These are phyloP conservation scores for Apis cerana DNA, from an alignment of 1,140 invertebrate species.

Conservation along the genomic window DNA sequence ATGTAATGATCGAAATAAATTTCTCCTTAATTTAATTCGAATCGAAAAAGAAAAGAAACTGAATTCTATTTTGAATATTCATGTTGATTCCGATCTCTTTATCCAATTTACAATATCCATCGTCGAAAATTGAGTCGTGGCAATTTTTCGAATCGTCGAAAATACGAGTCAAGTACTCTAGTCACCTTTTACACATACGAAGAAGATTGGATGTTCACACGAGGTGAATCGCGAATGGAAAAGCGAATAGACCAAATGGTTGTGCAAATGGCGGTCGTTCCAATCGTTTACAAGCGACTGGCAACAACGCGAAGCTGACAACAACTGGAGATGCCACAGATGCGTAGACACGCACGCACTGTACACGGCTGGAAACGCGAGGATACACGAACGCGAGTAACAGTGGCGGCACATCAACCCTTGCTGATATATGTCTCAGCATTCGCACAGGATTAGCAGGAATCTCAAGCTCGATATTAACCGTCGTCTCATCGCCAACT, in stretches of 20 bases:
- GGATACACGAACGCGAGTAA: constrained; percentile 29
- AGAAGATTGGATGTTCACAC: too few species aligned
- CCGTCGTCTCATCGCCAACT: constrained; percentile 43
- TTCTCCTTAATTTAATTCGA: too few species aligned
- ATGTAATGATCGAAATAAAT: too few species aligned
- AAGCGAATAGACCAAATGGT: neutral
- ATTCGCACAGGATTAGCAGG: constrained; percentile 62
- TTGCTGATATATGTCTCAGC: constrained; percentile 61
- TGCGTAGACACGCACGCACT: neutral
- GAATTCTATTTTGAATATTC: too few species aligned
- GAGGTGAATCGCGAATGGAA: neutral
- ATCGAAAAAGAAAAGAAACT: too few species aligned
- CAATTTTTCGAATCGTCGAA: too few species aligned
- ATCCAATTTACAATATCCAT: too few species aligned
- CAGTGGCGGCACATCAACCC: constrained; percentile 46
- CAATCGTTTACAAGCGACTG: constrained; percentile 24
- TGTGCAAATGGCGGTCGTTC: neutral
- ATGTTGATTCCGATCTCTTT: too few species aligned
- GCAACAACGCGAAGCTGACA: neutral
- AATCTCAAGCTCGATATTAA: constrained; percentile 57
- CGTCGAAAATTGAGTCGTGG: too few species aligned
- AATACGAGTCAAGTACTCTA: too few species aligned
- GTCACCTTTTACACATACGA: rapidly evolving
- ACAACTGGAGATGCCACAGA: constrained; percentile 29
- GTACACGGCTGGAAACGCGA: neutral